Conservation (phyloP, 2,888 invertebrate genomes). For the Dinocampus coccinellae region DNA sequence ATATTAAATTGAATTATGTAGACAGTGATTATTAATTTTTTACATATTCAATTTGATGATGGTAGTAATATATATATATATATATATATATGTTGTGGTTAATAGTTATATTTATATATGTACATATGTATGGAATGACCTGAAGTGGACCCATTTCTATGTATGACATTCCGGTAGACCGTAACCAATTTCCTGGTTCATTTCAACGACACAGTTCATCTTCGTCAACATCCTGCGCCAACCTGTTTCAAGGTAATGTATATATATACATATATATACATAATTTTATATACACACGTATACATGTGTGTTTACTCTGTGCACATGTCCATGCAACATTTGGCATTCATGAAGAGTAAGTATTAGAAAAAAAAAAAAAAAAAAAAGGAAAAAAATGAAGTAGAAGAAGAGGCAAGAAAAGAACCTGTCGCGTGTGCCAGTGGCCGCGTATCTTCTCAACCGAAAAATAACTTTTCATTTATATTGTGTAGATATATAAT, state of each 20-base stretch:
- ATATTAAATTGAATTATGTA: too few relatives aligned
- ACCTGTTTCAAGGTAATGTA: constrained; percentile 6
- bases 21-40: not conserved
- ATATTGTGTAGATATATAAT: not conserved
- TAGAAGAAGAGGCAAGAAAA: not conserved
- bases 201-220: constrained; percentile 11
- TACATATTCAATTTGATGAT: not conserved
- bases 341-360: constrained; percentile 62
- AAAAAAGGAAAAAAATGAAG: not conserved
- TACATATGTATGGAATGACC: not conserved
- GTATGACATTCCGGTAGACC: constrained; percentile 17
- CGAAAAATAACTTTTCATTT: constrained; percentile 31
- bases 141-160: constrained; percentile 8
- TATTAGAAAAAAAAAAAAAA: constrained; percentile 27
- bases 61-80: not conserved
- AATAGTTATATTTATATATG: too few relatives aligned
- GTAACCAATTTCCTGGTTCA: constrained; percentile 17
- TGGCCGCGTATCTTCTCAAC: constrained; percentile 40
- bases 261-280: constrained; percentile 22
- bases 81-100: not conserved
- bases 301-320: constrained; percentile 7
- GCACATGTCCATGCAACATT: constrained; percentile 43
- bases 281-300: constrained; percentile 13
- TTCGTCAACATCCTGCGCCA: constrained; percentile 12
- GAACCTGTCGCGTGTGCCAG: constrained; percentile 22